These are phyloP conservation scores for Drosophila jambulina DNA, from an alignment of 1,140 invertebrate species.

Conservation along the genomic window DNA sequence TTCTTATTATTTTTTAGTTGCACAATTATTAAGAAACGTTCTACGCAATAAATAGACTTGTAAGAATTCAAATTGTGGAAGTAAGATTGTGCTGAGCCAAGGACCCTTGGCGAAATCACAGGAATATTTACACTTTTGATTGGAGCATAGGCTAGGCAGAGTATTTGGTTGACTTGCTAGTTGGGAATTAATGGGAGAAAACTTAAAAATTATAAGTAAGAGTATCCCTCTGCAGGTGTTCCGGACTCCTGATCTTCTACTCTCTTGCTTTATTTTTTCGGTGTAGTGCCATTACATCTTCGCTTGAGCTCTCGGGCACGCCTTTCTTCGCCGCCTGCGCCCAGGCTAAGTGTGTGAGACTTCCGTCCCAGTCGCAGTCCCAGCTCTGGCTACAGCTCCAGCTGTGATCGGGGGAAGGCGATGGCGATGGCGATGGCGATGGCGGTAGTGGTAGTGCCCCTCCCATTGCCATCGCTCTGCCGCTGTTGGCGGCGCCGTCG, in stretches of 20 bases:
- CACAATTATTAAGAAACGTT: too few species aligned
- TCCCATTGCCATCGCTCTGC: constrained; percentile 37
- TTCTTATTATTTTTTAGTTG: too few species aligned
- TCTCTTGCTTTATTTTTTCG: constrained; percentile 21
- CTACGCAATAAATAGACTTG: too few species aligned
- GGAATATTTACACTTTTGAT: too few species aligned
- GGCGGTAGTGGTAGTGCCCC: constrained; percentile 27
- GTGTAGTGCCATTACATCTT: constrained; percentile 55
- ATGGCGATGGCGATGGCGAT: neutral
- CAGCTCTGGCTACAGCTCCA: neutral
- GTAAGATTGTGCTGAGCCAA: neutral
- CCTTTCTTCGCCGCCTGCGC: constrained; percentile 89
- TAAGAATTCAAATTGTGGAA: too few species aligned
- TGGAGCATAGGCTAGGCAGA: neutral
- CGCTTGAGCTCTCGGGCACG: constrained; percentile 35
- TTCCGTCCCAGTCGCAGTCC: constrained; percentile 16
- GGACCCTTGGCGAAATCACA: too few species aligned
- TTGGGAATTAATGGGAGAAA: neutral
- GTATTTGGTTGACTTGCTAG: neutral
- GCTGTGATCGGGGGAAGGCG: constrained; percentile 86
- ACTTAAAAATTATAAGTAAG: too few species aligned
- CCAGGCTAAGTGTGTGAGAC: constrained; percentile 38
- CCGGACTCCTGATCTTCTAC: neutral
- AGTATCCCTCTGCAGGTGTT: neutral
- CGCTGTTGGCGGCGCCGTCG: constrained; percentile 37